These are phyloP conservation scores for Semnornis frantzii DNA, from an alignment of 2,113 vertebrate species.

Conservation along the genomic window DNA sequence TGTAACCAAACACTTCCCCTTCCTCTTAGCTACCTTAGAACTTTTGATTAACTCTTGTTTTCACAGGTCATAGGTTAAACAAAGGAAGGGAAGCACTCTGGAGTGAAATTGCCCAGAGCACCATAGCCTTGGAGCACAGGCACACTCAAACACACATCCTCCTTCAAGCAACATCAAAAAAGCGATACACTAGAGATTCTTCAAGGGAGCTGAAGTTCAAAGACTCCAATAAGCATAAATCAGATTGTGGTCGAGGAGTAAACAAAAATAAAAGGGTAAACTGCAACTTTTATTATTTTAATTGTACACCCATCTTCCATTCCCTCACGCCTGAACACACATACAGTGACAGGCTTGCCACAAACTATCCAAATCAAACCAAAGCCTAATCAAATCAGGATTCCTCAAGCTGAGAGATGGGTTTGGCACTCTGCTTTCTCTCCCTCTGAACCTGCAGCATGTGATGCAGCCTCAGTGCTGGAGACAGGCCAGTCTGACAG, in stretches of 20 bases:
- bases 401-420: background rate
- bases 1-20: conserved; percentile 99
- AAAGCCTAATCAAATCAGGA: background rate
- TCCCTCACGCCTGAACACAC: background rate
- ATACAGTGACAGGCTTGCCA: background rate
- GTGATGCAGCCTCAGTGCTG: background rate
- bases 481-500: background rate
- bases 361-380: background rate
- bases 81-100: conserved; percentile 90
- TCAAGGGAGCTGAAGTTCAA: conserved; percentile 76
- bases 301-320: conserved; percentile 24
- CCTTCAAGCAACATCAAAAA: conserved; percentile 59
- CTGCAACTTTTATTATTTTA: background rate
- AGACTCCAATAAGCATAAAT: conserved; percentile 71
- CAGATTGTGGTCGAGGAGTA: background rate
- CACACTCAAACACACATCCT: conserved; percentile 1
- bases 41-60: conserved; percentile 88
- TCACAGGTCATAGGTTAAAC: conserved; percentile 96
- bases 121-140: background rate
- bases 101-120: conserved; percentile 81
- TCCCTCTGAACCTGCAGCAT: background rate
- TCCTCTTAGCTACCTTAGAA: conserved; percentile 88
- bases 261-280: conserved; percentile 27
- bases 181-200: conserved; percentile 36
- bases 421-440: background rate